Conservation (phyloP, 1,140 invertebrate species). For the Procambarus clarkii region DNA sequence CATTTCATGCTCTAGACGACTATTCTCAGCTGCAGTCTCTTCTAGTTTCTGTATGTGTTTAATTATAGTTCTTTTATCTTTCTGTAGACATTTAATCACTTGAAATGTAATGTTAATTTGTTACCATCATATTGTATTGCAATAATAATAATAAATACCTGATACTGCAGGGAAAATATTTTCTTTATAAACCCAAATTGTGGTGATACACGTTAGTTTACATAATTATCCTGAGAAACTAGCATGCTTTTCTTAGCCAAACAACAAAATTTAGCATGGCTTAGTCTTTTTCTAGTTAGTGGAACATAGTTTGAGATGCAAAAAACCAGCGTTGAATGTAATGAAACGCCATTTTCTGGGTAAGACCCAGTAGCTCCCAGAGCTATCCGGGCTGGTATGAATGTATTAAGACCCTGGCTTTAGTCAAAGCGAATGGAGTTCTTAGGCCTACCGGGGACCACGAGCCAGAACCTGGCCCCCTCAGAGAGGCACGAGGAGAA, state of each 20-base stretch:
- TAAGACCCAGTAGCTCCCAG: too few relatives aligned
- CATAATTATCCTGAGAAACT: neutral
- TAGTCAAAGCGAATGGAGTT: too few relatives aligned
- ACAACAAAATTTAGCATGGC: conserved; percentile 35
- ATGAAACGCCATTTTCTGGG: too few relatives aligned
- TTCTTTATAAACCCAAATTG: neutral
- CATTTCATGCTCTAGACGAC: conserved; percentile 90
- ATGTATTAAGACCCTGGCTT: neutral
- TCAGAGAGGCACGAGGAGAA: too few relatives aligned
- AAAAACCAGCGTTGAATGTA: too few relatives aligned
- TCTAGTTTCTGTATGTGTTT: conserved; percentile 85
- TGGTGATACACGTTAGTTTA: neutral
- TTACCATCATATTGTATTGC: neutral
- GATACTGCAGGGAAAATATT: neutral
- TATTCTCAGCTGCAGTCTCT: conserved; percentile 92
- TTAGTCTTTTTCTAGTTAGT: conserved; percentile 15
- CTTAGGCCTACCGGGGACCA: too few relatives aligned
- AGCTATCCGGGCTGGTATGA: too few relatives aligned
- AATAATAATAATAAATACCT: neutral
- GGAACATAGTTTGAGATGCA: conserved; percentile 36
- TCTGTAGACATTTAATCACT: neutral
- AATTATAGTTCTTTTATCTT: neutral
- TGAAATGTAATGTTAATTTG: neutral
- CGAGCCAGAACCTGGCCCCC: too few relatives aligned
- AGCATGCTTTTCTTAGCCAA: neutral